These are phyloP conservation scores for Benitochromis conjunctus DNA, from an alignment of 2,113 vertebrate species.

Conservation along the genomic window DNA sequence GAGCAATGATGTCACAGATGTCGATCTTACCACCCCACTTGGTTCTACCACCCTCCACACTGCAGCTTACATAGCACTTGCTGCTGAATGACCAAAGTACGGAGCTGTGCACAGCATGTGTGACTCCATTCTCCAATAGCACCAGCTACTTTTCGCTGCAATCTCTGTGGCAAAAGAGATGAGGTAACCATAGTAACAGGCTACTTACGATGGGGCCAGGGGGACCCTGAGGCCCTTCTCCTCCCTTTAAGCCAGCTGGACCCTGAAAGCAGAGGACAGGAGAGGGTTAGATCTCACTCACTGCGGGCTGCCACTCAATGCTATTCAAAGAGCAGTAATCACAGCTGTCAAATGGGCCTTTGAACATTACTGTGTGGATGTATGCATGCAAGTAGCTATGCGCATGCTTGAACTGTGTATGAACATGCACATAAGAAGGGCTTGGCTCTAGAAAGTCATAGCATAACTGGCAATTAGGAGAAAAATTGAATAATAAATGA, in stretches of 20 bases:
- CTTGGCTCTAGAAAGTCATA: neutral
- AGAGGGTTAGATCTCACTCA: conserved; percentile 35
- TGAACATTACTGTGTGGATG: neutral
- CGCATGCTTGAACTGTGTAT: neutral
- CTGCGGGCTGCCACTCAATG: neutral
- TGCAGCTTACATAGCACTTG: neutral
- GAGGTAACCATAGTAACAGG: conserved; percentile 59
- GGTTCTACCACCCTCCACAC: neutral
- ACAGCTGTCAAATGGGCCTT: conserved; percentile 42
- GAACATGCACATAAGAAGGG: neutral
- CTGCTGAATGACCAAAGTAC: neutral
- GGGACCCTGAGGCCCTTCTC: conserved; percentile 93
- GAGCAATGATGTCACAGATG: neutral
- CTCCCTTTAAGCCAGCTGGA: conserved; percentile 90
- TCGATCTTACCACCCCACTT: neutral
- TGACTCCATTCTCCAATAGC: conserved; percentile 14
- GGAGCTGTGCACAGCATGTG: neutral
- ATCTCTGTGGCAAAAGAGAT: conserved; percentile 12
- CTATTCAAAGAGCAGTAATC: conserved; percentile 28
- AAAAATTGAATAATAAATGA: neutral
- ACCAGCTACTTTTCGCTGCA: conserved; percentile 22
- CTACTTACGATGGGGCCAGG: conserved; percentile 90
- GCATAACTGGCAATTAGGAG: neutral
- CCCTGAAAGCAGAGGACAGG: conserved; percentile 77
- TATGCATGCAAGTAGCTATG: neutral